Evolutionary conservation across 2,113 vertebrate genomes (phyloP), one percentile per base, ranked within the genome.

Genomic region (Conger conger): DNA sequence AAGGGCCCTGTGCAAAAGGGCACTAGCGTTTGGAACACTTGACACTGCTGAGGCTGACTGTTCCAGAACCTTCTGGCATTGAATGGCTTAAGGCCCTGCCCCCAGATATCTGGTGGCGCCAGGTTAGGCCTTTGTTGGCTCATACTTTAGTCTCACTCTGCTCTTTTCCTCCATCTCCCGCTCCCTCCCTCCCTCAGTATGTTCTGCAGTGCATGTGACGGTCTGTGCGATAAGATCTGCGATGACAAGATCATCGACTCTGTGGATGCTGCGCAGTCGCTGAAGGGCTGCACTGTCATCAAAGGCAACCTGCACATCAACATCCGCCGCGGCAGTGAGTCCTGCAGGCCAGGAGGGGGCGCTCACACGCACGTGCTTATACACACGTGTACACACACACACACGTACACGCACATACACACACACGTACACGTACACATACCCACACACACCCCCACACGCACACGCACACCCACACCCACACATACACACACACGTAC

Each of bases 261-360:
- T 0, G 96, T 99, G 88, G 97, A 97, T 0, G 97, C 98, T 0
- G 98, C 98, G 36, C 98, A 99, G 88, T 97, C 96, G 90, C 94
- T 99, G 42, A 96, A 98, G 92, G 98, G 97, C 81, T 99, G 98
- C 90, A 99, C 98, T 0, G 96, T 99, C 89, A 97, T 99, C 91
- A 97, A 94, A 91, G 98, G 98, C 83, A 98, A 98, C 91, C 90
- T 99, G 90, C 96, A 97, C 82, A 99, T 99, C 91, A 98, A 97
- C 92, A 99, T 99, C 94, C 97, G 97, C 5, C 94, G 97, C 86
- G 98, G 98, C 92, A 97, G 98, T 99, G 87, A 98, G 98, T 98
- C 90, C 83, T n/a, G 53, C 9, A 8, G 4, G 17, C 73, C 33
- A 33, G 53, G 5, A 30, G 53, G 30, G 50, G 30, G n/a, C 7